phyloP scores from a whole-genome alignment of 2,797 vertebrate species.

The Leptodactylus fallax region DNA sequence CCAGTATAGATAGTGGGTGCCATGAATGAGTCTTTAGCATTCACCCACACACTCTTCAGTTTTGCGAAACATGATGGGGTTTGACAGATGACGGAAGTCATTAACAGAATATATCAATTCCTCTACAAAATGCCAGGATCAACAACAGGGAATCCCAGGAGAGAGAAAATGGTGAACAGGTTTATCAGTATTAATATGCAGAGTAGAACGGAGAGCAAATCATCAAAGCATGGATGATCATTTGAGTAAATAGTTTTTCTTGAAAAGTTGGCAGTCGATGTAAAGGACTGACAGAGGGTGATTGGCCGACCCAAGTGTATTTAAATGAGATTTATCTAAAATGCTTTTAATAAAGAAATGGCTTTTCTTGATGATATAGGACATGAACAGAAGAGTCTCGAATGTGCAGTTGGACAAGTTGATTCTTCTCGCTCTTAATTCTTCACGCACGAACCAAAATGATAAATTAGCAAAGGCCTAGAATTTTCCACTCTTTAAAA shows the following conservation, averaged over 20 bases:
- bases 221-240: slow-evolving; percentile 36
- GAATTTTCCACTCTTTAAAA: slow-evolving; percentile 43
- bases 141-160: slow-evolving; percentile 1
- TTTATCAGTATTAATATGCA: slow-evolving; percentile 50
- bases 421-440: slow-evolving; percentile 17
- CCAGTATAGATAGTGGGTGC: background rate
- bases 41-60: background rate
- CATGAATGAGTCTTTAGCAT: background rate
- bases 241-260: slow-evolving; percentile 53
- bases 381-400: slow-evolving; percentile 4
- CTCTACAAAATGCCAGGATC: background rate
- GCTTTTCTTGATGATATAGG: slow-evolving; percentile 30
- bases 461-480: slow-evolving; percentile 30
- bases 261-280: slow-evolving; percentile 33
- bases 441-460: slow-evolving; percentile 1
- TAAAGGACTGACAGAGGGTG: slow-evolving; percentile 40
- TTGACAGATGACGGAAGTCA: slow-evolving; percentile 27
- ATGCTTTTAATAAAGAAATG: slow-evolving; percentile 44
- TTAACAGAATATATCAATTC: background rate
- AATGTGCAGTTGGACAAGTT: slow-evolving; percentile 26
- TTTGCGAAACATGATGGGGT: background rate
- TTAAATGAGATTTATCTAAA: slow-evolving; percentile 51
- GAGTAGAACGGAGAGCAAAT: slow-evolving; percentile 29
- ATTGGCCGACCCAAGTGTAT: slow-evolving; percentile 43
- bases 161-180: background rate